Conservation (phyloP, 1,140 invertebrate genomes). For the Polypedilum vanderplanki region DNA sequence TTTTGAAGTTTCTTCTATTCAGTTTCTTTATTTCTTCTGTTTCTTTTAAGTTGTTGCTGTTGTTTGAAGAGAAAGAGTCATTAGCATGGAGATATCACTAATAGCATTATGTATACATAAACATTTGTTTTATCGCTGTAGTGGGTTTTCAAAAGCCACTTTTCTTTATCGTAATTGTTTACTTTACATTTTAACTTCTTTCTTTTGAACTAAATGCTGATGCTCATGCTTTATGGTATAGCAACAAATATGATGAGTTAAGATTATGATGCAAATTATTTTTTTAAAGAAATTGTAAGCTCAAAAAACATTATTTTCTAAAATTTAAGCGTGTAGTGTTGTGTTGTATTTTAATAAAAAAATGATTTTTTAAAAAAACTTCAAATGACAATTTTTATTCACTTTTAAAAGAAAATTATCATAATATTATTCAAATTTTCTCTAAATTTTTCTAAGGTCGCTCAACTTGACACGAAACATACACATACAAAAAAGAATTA, state of each 20-base stretch:
- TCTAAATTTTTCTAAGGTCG: background rate
- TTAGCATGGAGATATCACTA: constrained; percentile 23
- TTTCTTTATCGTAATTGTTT: constrained; percentile 26
- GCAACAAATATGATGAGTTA: background rate
- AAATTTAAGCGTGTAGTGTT: too few species aligned
- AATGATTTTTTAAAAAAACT: too few species aligned
- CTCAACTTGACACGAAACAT: background rate
- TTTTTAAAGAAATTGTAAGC: too few species aligned
- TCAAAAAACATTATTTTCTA: too few species aligned
- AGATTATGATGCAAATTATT: background rate
- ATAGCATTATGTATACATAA: background rate
- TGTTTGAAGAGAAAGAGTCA: background rate
- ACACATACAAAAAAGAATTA: too few species aligned
- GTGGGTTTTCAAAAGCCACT: background rate
- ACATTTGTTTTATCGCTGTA: background rate
- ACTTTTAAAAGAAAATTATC: too few species aligned
- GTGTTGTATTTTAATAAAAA: too few species aligned
- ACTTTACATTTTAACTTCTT: background rate
- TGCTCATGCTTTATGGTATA: background rate
- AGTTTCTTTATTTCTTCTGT: too few species aligned
- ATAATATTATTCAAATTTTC: too few species aligned
- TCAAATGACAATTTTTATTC: too few species aligned
- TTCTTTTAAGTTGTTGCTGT: too few species aligned
- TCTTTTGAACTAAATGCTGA: background rate
- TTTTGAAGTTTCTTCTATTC: too few species aligned